Evolutionary conservation across 2,797 vertebrate species (phyloP).

Genomic region (Somateria mollissima): DNA sequence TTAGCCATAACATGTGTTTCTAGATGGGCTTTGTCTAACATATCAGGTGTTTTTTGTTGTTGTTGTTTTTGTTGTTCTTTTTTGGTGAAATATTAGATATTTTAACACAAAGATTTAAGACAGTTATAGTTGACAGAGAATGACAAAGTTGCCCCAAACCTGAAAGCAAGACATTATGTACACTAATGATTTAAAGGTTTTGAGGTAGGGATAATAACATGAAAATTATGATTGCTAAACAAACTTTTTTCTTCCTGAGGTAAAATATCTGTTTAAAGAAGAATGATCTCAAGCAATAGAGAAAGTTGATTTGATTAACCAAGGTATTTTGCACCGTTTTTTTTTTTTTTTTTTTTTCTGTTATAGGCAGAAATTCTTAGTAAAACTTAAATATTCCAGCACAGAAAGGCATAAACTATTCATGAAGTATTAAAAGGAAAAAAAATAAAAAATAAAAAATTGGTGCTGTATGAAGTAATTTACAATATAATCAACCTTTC

Average conservation of each 20-base stretch:
- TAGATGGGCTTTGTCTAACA: neutral
- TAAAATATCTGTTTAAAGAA: constrained; percentile 25
- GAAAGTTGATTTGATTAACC: neutral
- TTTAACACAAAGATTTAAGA: neutral
- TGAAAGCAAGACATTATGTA: neutral
- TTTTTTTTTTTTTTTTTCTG: neutral
- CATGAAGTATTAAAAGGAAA: neutral
- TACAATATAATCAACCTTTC: neutral
- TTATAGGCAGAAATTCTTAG: neutral
- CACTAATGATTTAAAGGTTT: neutral
- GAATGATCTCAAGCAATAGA: neutral
- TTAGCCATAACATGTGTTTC: neutral
- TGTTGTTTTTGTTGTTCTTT: too few species aligned
- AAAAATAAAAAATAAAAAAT: neutral
- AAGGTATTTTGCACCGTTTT: neutral
- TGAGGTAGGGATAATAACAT: neutral
- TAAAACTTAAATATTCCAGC: neutral
- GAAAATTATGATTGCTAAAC: neutral
- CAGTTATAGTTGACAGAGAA: neutral
- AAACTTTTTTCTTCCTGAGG: neutral
- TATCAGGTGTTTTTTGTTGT: neutral
- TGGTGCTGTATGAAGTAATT: neutral
- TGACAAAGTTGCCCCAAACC: neutral
- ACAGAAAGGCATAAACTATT: neutral
- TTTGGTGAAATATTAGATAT: neutral